These are phyloP conservation scores for Frieseomelitta varia DNA, from an alignment of 1,140 invertebrate species.

Conservation along the genomic window DNA sequence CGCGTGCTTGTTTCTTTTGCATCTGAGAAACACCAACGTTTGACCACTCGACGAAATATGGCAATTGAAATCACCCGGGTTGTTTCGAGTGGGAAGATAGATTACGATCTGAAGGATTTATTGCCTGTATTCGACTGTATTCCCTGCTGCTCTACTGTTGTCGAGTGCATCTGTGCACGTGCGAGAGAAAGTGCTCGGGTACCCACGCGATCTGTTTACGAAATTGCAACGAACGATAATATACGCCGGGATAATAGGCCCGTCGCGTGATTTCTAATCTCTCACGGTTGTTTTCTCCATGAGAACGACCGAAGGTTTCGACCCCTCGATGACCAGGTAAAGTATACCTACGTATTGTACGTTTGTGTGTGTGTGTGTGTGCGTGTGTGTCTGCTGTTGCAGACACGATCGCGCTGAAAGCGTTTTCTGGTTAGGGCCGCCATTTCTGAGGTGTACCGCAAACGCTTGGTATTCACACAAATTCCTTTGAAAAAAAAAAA, in stretches of 20 bases:
- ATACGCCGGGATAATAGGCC: neutral
- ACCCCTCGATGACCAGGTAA: conserved; percentile 10
- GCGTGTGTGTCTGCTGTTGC: conserved; percentile 25
- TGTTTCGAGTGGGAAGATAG: neutral
- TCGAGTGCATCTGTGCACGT: neutral
- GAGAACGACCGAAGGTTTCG: neutral
- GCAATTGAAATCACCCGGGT: neutral
- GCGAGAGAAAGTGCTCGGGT: conserved; percentile 1
- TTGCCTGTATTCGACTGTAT: neutral
- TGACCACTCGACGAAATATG: neutral
- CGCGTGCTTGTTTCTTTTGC: neutral
- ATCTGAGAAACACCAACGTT: neutral
- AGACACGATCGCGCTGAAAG: conserved; percentile 25
- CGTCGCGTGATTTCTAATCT: conserved; percentile 36
- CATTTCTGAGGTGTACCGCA: conserved; percentile 23
- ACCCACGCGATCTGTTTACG: conserved; percentile 16
- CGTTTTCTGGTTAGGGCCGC: conserved; percentile 1
- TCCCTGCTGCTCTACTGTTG: too few relatives aligned
- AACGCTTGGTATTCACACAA: conserved; percentile 13
- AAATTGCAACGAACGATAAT: conserved; percentile 3
- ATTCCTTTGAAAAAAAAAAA: neutral
- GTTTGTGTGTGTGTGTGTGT: too few relatives aligned
- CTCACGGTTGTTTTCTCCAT: conserved; percentile 31
- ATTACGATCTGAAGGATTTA: neutral
- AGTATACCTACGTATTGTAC: neutral